A percentile compares a stretch with the other conserved stretches of the same genome.
These are phyloP conservation scores for Enteromius paludinosus DNA, from an alignment of 2,797 vertebrate species.

Conservation along the genomic window DNA sequence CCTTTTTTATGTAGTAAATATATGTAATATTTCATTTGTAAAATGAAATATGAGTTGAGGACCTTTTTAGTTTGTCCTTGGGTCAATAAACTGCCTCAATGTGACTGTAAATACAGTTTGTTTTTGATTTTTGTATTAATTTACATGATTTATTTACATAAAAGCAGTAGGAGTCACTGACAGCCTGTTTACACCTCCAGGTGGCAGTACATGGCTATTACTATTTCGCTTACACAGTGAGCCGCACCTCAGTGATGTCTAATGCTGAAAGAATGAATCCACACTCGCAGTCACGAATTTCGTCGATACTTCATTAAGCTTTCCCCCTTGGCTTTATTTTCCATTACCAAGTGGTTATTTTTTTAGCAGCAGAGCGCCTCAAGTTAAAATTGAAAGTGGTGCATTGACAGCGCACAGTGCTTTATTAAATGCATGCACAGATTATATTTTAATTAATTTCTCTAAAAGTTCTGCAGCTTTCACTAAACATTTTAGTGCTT, in stretches of 20 bases:
- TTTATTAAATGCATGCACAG: not conserved
- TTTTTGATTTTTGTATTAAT: not conserved
- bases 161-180: too few species aligned
- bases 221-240: not conserved
- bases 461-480: not conserved
- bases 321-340: not conserved
- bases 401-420: too few species aligned
- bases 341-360: not conserved
- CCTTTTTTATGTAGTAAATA: constrained; percentile 46
- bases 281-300: constrained; percentile 4
- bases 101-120: constrained; percentile 25
- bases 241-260: constrained; percentile 30
- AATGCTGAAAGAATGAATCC: constrained; percentile 18
- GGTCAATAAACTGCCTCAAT: constrained; percentile 57
- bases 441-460: not conserved
- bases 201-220: constrained; percentile 49
- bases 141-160: not conserved
- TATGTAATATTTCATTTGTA: constrained; percentile 45
- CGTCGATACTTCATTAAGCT: constrained; percentile 2
- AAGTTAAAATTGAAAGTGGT: not conserved
- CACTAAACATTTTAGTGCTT: not conserved
- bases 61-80: constrained; percentile 38
- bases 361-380: not conserved
- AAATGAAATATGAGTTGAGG: constrained; percentile 27
- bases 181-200: not conserved